Base-by-base conservation (phyloP, 2,797 vertebrate species). In the Esox lucius region DNA sequence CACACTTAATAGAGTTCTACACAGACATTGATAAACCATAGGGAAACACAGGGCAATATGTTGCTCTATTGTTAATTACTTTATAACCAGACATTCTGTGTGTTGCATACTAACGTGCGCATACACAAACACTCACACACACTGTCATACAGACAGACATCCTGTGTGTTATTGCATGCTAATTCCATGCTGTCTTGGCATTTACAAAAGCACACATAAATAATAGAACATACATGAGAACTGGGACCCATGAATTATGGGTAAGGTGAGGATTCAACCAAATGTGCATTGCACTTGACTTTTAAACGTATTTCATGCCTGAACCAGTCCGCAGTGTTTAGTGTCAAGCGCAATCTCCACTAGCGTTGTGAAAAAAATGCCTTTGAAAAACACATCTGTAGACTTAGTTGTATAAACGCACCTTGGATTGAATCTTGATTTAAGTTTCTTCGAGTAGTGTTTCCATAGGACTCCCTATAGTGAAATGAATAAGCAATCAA, bases 41-140 rank as follows among this genome's bases (percentile, higher is more conserved):
- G 68, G 51, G 72, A 72, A 75, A 75, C 51, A 70, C 59, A 53
- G 69, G 69, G 61, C 64, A 77, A 56, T 84, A 75, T 80, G 75
- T 86, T 79, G 68, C 78, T 26, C 31, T 67, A 4, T 78, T 80
- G 78, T 77, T 83, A 85, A 82, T 88, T 79, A 81, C 24, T 78
- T 75, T 66, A 77, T 79, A 56, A 26, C 70, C 64, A 75, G 75
- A 65, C 65, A 28, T 76, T 81, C 49, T 79, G 78, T 26, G 39
- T 69, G 42, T 74, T 78, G 65, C 70, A 76, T 78, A 82, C 19
- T 66, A 78, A 66, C 64, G 66, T 64, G 66, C 64, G 66, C 31
- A 24, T 4, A 13, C 68, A 70, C 19, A 70, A 70, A 59, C 48
- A 56, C 49, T 9, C 46, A 19, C 48, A 71, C 3, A 26, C 26